Conservation (phyloP, 2,113 vertebrate genomes). For the Galeopterus variegatus region DNA sequence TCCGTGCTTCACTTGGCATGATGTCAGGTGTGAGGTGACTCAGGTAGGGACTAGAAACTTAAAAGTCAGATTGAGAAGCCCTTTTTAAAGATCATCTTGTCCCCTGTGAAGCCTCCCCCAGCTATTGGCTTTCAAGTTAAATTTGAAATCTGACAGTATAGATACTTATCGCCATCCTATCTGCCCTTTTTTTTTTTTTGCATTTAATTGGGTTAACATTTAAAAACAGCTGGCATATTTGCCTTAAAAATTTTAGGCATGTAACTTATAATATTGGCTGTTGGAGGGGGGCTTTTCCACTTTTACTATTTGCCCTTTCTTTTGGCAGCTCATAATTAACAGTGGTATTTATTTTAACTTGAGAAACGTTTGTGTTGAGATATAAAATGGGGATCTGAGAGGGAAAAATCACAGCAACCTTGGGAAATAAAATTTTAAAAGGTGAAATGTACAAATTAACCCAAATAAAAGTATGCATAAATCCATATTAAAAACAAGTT, state of each 20-base stretch:
- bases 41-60: background rate
- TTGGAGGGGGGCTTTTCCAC: background rate
- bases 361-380: conserved; percentile 10
- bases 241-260: conserved; percentile 20
- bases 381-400: conserved; percentile 18
- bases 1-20: background rate
- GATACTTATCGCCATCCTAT: background rate
- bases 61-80: background rate
- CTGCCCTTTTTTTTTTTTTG: background rate
- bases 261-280: conserved; percentile 26
- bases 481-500: conserved; percentile 61
- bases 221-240: conserved; percentile 47
- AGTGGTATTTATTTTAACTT: conserved; percentile 48
- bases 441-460: conserved; percentile 14
- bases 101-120: background rate
- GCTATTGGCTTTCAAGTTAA: background rate
- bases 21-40: background rate
- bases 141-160: background rate
- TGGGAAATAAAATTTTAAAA: conserved; percentile 60
- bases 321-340: conserved; percentile 40
- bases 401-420: background rate
- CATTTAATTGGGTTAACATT: conserved; percentile 74
- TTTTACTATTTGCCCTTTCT: conserved; percentile 44
- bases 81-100: background rate
- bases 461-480: conserved; percentile 39